Base-by-base conservation (phyloP, 2,888 invertebrate species). In the Microctonus hyperodae region DNA sequence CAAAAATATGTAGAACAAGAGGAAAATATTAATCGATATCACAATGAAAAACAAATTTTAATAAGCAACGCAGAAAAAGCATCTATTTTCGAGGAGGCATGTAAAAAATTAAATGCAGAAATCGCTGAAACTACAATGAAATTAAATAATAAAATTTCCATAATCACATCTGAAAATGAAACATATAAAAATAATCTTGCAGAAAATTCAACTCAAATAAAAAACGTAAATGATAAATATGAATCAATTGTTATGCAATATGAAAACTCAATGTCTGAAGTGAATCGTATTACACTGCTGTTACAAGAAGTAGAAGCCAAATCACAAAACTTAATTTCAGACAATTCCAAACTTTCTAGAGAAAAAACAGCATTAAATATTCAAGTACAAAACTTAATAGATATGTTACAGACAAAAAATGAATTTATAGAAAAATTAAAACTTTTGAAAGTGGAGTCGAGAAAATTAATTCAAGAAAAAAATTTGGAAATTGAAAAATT, bases 391-490 rank as follows among this genome's bases (percentile, higher is more conserved):
- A 61, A 48, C 22, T 64, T 58, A 37, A 57, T 31, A 25, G 74
- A 74, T 11, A 72, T 75, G 5, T 25, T 79, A 23, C 73, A 72
- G 48, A 64, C 68, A 0, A 76, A 76, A 58, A 79, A 75, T 60
- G 70, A 70, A 16, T 68, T 78, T 50, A 48, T 86, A 69, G 85
- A 85, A 16, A 86, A 86, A 79, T 76, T 87, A 31, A 85, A 86
- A 72, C 84, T 85, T 69, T 78, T 87, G 61, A 78, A 86, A 51
- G 83, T 86, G 75, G 86, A 86, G 77, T 87, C 87, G 70, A 81
- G 80, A 22, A 78, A 86, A 62, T 79, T 86, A 35, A 77, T 86
- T 64, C 85, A 88, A 77, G 87, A 88, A 74, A 86, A 33, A 78
- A 48, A 68, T 10, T 22, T 20, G 16, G 60, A 50, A 67, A 53